A percentile compares a stretch with the other conserved stretches of the same genome.
Conservation (phyloP, 2,113 vertebrate genomes). For the Sisor rabdophorus region DNA sequence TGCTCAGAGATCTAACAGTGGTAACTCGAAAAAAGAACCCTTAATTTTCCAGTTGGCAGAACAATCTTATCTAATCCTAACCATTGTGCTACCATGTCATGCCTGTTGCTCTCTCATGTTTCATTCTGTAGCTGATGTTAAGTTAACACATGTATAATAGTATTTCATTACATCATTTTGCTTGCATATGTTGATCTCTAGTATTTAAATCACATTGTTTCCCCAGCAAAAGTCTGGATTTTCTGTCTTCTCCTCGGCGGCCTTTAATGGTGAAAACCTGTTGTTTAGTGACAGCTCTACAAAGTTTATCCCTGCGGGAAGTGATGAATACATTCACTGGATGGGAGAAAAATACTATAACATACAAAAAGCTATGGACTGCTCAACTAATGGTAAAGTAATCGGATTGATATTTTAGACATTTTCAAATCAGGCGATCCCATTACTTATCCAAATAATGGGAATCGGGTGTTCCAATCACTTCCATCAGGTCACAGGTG, state of each 20-base stretch:
- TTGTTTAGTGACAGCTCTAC: conserved; percentile 81
- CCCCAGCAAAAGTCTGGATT: conserved; percentile 69
- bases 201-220: background rate
- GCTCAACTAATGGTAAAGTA: conserved; percentile 71
- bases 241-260: conserved; percentile 77
- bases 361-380: conserved; percentile 79
- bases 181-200: background rate
- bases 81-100: too few species aligned
- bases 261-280: conserved; percentile 68
- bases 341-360: conserved; percentile 76
- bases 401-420: background rate
- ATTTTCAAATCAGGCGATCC: background rate
- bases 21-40: too few species aligned
- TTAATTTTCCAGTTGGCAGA: too few species aligned
- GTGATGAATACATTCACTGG: conserved; percentile 78
- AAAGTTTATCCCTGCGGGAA: conserved; percentile 62
- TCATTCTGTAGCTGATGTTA: background rate
- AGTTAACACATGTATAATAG: background rate
- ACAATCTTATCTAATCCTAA: too few species aligned
- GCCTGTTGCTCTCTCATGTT: too few species aligned
- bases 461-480: too few species aligned
- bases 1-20: too few species aligned
- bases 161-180: background rate
- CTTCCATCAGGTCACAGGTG: too few species aligned
- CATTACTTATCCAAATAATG: too few species aligned